These are phyloP conservation scores for Chinchilla lanigera DNA, from an alignment of 2,113 vertebrate species.

Conservation along the genomic window DNA sequence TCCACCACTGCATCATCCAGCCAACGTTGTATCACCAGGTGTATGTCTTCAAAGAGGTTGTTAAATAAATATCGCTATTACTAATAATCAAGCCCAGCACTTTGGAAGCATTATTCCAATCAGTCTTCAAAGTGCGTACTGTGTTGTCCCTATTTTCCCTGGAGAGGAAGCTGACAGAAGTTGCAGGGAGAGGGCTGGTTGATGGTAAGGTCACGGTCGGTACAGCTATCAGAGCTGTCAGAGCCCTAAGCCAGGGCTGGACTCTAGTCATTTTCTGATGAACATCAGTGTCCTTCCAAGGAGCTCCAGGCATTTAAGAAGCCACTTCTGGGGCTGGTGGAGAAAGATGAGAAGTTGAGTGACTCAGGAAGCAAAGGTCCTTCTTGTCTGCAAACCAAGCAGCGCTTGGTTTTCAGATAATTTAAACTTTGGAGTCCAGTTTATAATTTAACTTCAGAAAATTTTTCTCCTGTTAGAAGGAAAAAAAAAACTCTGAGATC, in stretches of 20 bases:
- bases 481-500: conserved; percentile 9
- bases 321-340: background rate
- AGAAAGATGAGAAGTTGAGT: background rate
- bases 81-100: background rate
- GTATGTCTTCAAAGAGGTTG: background rate
- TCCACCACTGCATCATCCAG: background rate
- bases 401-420: background rate
- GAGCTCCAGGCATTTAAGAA: background rate
- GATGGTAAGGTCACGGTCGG: background rate
- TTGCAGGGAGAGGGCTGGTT: background rate
- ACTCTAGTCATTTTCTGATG: background rate
- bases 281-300: background rate
- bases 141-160: background rate
- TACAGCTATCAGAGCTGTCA: background rate
- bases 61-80: background rate
- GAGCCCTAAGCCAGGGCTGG: background rate
- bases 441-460: conserved; percentile 54
- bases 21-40: background rate
- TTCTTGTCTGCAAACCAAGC: background rate
- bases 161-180: background rate
- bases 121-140: background rate
- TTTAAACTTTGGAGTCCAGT: conserved; percentile 11
- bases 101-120: background rate
- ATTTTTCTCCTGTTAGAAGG: background rate
- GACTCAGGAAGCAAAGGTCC: background rate